Evolutionary conservation across 2,797 vertebrate genomes (phyloP).

Genomic region (Sebastes elongatus): DNA sequence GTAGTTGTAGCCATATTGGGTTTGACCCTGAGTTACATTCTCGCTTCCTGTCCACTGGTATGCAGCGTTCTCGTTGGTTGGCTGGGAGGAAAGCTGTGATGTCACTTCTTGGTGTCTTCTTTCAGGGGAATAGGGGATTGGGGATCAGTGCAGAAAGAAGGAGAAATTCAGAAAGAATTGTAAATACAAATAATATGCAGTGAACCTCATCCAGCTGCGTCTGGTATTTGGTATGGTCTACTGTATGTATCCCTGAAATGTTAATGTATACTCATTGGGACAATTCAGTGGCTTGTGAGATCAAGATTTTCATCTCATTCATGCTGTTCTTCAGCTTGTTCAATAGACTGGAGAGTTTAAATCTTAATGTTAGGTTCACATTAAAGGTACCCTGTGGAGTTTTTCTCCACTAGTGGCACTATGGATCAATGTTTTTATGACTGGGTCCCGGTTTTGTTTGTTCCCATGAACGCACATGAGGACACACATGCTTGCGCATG

Average conservation of each 20-base stretch:
- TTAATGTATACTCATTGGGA: not conserved
- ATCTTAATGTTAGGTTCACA: not conserved
- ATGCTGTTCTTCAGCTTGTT: not conserved
- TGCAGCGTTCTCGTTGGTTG: slow-evolving; percentile 27
- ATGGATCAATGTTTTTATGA: too few relatives aligned
- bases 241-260: not conserved
- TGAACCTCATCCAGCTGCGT: not conserved
- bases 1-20: slow-evolving; percentile 75
- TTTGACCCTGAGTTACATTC: slow-evolving; percentile 56
- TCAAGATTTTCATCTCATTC: not conserved
- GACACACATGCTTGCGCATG: not conserved
- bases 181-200: slow-evolving; percentile 7
- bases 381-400: not conserved
- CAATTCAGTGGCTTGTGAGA: not conserved
- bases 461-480: not conserved
- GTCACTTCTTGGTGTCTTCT: slow-evolving; percentile 53
- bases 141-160: slow-evolving; percentile 1
- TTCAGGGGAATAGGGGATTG: not conserved
- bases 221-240: not conserved
- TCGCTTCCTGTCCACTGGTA: slow-evolving; percentile 57
- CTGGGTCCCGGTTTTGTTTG: not conserved
- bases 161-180: slow-evolving; percentile 23
- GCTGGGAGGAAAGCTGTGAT: slow-evolving; percentile 29
- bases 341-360: not conserved
- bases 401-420: not conserved